A percentile compares a stretch with the other conserved stretches of the same genome.
phyloP scores from a whole-genome alignment of 92 coral and sea anemone genomes.

The Siderastrea siderea region DNA sequence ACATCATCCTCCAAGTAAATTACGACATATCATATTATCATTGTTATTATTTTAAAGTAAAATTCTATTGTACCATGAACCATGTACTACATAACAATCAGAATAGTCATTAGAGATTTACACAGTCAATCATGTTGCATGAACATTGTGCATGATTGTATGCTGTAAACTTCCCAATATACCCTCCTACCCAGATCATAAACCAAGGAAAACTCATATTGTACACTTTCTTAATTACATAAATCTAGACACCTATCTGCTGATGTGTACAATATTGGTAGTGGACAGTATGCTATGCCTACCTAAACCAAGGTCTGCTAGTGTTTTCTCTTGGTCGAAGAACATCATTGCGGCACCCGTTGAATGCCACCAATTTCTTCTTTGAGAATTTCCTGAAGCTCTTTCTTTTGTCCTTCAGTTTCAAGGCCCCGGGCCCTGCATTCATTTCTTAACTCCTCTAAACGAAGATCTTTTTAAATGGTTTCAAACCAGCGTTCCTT shows the following conservation, averaged over 20 bases:
- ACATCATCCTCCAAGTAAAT: too few relatives aligned
- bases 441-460: not conserved
- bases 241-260: constrained; percentile 3
- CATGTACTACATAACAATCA: too few relatives aligned
- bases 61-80: too few relatives aligned
- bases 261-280: not conserved
- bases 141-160: not conserved
- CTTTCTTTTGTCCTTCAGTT: constrained; percentile 41
- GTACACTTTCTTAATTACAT: not conserved
- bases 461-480: too few relatives aligned
- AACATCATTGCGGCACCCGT: constrained; percentile 17
- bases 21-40: too few relatives aligned
- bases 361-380: constrained; percentile 43
- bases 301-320: too few relatives aligned
- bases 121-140: not conserved
- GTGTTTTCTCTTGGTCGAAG: too few relatives aligned
- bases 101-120: not conserved
- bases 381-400: not conserved
- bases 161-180: constrained; percentile 2
- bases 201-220: not conserved
- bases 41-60: not conserved
- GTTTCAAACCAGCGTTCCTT: too few relatives aligned
- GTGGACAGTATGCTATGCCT: not conserved
- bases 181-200: constrained; percentile 6
- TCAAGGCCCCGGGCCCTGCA: constrained; percentile 51